Conservation (phyloP, 2,113 vertebrate species). For the Saiga tatarica region DNA sequence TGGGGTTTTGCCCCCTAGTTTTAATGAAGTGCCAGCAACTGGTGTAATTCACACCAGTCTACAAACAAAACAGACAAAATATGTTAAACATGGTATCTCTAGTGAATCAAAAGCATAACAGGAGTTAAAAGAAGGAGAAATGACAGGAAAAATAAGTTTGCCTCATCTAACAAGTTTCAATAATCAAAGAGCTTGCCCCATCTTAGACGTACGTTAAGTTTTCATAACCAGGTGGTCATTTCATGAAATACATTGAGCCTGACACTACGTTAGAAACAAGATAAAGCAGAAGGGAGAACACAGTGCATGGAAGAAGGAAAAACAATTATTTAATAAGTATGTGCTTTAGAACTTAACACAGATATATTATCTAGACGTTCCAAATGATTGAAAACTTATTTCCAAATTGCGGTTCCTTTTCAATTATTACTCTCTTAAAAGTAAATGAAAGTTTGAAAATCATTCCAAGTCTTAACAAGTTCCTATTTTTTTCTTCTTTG, state of each 20-base stretch:
- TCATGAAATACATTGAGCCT: background rate
- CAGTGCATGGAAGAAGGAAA: background rate
- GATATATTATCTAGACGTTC: background rate
- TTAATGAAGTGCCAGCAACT: background rate
- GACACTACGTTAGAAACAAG: background rate
- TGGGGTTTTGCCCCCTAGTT: background rate
- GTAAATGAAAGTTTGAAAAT: slow-evolving; percentile 22
- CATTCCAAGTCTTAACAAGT: background rate
- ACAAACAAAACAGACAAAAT: background rate
- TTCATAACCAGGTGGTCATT: background rate
- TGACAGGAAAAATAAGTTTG: background rate
- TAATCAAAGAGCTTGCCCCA: background rate
- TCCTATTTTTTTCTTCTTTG: background rate
- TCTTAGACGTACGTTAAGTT: background rate
- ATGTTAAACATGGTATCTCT: background rate
- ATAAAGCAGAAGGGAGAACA: background rate
- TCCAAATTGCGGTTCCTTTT: background rate
- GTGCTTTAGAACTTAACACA: background rate
- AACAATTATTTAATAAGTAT: background rate
- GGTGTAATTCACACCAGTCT: background rate
- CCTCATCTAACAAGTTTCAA: background rate
- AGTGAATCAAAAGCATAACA: background rate
- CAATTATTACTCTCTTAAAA: slow-evolving; percentile 19
- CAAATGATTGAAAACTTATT: background rate
- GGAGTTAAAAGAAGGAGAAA: background rate